A percentile compares a stretch with the other conserved stretches of the same genome.
Conservation (phyloP, 1,140 invertebrate species). For the Neotoxoptera formosana region DNA sequence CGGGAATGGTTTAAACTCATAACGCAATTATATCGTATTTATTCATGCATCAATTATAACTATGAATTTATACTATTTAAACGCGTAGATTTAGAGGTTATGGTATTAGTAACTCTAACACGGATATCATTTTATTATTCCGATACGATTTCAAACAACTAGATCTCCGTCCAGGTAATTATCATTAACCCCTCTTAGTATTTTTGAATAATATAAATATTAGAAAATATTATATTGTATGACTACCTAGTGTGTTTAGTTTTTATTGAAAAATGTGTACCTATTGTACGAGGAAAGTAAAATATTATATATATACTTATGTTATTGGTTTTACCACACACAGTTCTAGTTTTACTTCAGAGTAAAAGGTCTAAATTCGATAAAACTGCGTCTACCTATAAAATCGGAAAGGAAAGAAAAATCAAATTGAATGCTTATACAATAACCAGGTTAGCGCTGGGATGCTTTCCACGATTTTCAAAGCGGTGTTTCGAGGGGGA, state of each 20-base stretch:
- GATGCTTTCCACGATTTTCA: slow-evolving; percentile 36
- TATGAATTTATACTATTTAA: too few species aligned
- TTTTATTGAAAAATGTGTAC: background rate
- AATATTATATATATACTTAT: background rate
- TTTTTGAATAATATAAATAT: background rate
- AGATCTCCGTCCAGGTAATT: background rate
- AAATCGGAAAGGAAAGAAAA: background rate
- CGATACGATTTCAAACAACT: too few species aligned
- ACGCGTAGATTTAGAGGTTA: too few species aligned
- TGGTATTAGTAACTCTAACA: too few species aligned
- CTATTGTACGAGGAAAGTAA: background rate
- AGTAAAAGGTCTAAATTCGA: background rate
- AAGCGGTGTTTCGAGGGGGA: background rate
- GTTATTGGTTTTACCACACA: background rate
- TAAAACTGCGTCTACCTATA: background rate
- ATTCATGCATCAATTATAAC: background rate
- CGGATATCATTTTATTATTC: too few species aligned
- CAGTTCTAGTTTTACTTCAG: background rate
- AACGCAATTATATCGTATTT: background rate
- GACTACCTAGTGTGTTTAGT: background rate
- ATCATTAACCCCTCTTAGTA: background rate
- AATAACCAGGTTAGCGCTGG: slow-evolving; percentile 43
- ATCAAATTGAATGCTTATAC: slow-evolving; percentile 31
- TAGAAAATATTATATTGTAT: background rate
- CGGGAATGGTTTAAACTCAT: background rate